Base-by-base conservation (phyloP, 2,888 invertebrate species). In the Chymomyza caudatula region DNA sequence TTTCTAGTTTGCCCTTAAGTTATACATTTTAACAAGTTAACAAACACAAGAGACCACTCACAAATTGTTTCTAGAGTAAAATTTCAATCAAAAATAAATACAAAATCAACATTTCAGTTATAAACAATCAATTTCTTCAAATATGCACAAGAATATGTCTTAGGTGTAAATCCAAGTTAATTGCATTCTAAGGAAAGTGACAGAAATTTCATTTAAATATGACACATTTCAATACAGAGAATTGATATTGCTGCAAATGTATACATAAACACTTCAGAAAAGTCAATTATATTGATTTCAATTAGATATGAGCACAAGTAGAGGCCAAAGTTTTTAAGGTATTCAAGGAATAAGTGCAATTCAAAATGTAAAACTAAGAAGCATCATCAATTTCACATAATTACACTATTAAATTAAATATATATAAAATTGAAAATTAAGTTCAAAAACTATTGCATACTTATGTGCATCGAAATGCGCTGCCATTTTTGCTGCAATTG, bases 101-200 rank as follows among this genome's bases (percentile, higher is more conserved):
- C 15, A 64, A 59, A 19, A 51, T 37, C 59, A 65, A 65, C 59
- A 58, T 43, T 42, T 20, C 52, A 11, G n/a, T 44, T 4, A 37
- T 22, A 49, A n/a, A 65, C 56, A 69, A 22, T 57, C 64, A 63
- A 63, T 37, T 37, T 37, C 29, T 13, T 37, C 29, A 37, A 37
- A 37, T 37, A 3, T 37, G 57, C 19, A 29, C 43, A 56, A 11
- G 52, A 56, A 57, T 37, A 59, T 19, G 57, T 58, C 63, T 73
- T 67, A 56, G 62, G 72, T 70, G 69, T 65, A 65, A 83, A 72
- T 74, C 72, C 73, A 72, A 63, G 56, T 62, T 83, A 83, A 83
- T 80, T 83, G 78, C 53, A 62, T 59, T 65, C 53, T 22, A 8
- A 43, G 55, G 44, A 62, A 60, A 65, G 60, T 29, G 17, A 37